These are phyloP conservation scores for Papilio aristodemus DNA, from an alignment of 1,140 invertebrate species.

Conservation along the genomic window DNA sequence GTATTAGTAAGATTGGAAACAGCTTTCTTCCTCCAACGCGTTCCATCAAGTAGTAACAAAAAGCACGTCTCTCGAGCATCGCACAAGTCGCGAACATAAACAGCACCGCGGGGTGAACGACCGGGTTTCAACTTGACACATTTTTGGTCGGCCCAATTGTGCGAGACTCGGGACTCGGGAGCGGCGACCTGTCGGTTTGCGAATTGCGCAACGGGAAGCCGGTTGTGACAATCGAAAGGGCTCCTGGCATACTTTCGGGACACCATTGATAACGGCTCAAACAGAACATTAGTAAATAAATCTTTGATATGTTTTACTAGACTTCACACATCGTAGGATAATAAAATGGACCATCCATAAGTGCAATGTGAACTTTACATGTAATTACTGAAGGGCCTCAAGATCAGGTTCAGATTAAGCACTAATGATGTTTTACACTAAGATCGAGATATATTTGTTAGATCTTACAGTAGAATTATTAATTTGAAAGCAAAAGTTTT, in stretches of 20 bases:
- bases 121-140: conserved; percentile 77
- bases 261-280: conserved; percentile 22
- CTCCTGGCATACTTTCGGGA: conserved; percentile 50
- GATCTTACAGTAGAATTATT: no score
- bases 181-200: conserved; percentile 54
- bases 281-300: conserved; percentile 29
- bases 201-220: conserved; percentile 71
- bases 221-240: conserved; percentile 48
- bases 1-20: no score
- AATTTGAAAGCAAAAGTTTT: no score
- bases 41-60: conserved; percentile 21
- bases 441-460: no score
- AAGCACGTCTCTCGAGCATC: conserved; percentile 38
- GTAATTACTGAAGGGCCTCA: no score
- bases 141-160: conserved; percentile 75
- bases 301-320: no score
- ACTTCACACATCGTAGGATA: no score
- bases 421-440: no score
- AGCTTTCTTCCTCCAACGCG: neutral
- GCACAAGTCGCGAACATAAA: conserved; percentile 65
- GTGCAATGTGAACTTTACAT: no score
- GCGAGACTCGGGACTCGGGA: conserved; percentile 48
- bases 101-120: conserved; percentile 58
- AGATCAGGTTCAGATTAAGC: no score
- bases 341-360: no score